A percentile compares a stretch with the other conserved stretches of the same genome.
These are phyloP conservation scores for Oryzaephilus surinamensis DNA, from an alignment of 1,140 invertebrate species.

Conservation along the genomic window DNA sequence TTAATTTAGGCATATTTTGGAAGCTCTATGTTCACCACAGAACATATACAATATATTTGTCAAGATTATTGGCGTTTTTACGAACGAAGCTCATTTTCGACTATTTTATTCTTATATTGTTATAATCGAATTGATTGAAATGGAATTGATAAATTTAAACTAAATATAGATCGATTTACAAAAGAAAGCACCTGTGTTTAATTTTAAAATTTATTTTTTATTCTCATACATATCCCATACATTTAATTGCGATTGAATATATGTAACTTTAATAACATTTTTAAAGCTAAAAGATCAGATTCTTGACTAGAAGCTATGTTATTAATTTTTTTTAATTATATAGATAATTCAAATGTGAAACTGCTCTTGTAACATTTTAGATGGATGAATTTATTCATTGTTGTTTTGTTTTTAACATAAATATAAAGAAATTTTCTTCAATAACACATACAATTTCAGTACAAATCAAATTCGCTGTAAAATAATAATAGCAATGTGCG, in stretches of 20 bases:
- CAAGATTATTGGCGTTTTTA: too few species aligned
- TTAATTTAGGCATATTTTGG: too few species aligned
- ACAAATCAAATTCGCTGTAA: slow-evolving; percentile 5
- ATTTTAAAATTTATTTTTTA: slow-evolving; percentile 26
- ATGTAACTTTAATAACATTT: slow-evolving; percentile 34
- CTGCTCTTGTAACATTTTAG: slow-evolving; percentile 24
- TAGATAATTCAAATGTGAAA: slow-evolving; percentile 26
- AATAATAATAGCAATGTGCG: slow-evolving; percentile 14
- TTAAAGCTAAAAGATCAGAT: slow-evolving; percentile 35
- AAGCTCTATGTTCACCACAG: too few species aligned
- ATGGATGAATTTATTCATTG: too few species aligned
- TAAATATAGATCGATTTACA: too few species aligned
- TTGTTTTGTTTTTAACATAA: slow-evolving; percentile 21
- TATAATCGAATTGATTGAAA: too few species aligned
- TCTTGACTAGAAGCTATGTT: slow-evolving; percentile 35
- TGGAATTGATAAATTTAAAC: too few species aligned
- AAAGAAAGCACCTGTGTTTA: slow-evolving; percentile 1
- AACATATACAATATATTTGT: too few species aligned
- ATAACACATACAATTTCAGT: slow-evolving; percentile 13
- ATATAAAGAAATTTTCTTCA: slow-evolving; percentile 22
- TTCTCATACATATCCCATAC: slow-evolving; percentile 39
- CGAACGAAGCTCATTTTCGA: too few species aligned
- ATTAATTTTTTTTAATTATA: slow-evolving; percentile 20
- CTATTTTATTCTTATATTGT: too few species aligned
- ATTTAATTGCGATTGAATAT: slow-evolving; percentile 35